Percentiles rank a stretch among this genome's conserved stretches.
Evolutionary conservation across 2,797 vertebrate genomes (phyloP).

Genomic region (Bufotes viridis): DNA sequence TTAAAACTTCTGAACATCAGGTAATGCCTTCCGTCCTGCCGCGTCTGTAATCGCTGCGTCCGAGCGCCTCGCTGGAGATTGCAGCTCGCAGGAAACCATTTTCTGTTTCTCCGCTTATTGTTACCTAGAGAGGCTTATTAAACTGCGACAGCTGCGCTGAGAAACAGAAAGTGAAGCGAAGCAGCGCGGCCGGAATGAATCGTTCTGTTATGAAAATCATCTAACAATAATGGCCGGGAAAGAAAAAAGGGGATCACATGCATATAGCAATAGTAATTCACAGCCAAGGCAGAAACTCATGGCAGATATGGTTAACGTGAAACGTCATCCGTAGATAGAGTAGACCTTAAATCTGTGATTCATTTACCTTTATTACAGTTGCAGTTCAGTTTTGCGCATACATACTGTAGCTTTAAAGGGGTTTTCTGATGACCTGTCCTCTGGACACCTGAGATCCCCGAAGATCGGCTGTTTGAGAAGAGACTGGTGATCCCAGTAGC

Average conservation of each 20-base stretch:
- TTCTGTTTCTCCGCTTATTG: constrained; percentile 9
- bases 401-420: no score
- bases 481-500: no score
- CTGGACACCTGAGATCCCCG: no score
- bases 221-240: not conserved
- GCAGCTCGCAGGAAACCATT: constrained; percentile 14
- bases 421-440: no score
- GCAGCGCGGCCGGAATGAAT: not conserved
- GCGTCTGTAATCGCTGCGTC: not conserved
- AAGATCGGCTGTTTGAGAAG: no score
- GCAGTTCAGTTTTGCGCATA: not conserved
- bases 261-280: not conserved
- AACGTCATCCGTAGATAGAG: not conserved
- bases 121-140: constrained; percentile 6
- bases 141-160: not conserved
- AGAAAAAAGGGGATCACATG: not conserved
- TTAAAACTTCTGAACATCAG: constrained; percentile 95
- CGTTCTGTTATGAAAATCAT: not conserved
- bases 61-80: not conserved
- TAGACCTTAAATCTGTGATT: no score
- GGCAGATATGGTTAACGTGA: not conserved
- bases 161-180: not conserved
- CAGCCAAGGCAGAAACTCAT: not conserved
- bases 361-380: not conserved
- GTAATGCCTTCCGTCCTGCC: constrained; percentile 70